Evolutionary conservation across 1,140 invertebrate genomes (phyloP).

Genomic region (Temnothorax nylanderi): DNA sequence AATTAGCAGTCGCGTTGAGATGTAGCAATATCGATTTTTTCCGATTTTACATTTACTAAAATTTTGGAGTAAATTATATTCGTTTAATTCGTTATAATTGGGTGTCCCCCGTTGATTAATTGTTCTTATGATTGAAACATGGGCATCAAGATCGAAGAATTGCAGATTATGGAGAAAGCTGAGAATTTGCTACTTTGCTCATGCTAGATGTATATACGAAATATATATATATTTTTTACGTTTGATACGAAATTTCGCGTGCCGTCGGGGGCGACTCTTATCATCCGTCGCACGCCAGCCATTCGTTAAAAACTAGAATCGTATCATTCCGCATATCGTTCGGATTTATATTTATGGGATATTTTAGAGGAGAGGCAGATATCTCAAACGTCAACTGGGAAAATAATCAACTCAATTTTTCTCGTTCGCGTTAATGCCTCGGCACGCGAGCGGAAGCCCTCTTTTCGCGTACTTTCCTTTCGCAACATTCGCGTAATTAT

Average conservation of each 20-base stretch:
- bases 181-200: neutral
- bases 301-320: slow-evolving; percentile 38
- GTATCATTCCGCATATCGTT: slow-evolving; percentile 38
- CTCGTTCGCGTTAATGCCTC: neutral
- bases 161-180: neutral
- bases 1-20: slow-evolving; percentile 11
- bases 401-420: neutral
- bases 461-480: neutral
- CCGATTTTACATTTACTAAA: neutral
- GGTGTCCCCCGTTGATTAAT: slow-evolving; percentile 2
- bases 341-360: slow-evolving; percentile 31
- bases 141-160: slow-evolving; percentile 7
- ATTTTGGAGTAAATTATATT: neutral
- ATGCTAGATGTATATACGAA: neutral
- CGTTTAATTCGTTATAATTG: too few relatives aligned
- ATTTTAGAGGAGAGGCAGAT: slow-evolving; percentile 26
- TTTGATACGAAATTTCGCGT: slow-evolving; percentile 50
- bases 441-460: neutral
- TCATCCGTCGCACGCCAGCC: slow-evolving; percentile 43
- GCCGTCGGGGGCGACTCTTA: slow-evolving; percentile 2
- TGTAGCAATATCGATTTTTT: neutral
- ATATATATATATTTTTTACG: neutral
- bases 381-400: neutral
- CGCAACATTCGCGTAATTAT: slow-evolving; percentile 27
- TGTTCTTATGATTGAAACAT: slow-evolving; percentile 5